phyloP scores from a whole-genome alignment of 2,888 invertebrate genomes.

The Epinotia bilunana region DNA sequence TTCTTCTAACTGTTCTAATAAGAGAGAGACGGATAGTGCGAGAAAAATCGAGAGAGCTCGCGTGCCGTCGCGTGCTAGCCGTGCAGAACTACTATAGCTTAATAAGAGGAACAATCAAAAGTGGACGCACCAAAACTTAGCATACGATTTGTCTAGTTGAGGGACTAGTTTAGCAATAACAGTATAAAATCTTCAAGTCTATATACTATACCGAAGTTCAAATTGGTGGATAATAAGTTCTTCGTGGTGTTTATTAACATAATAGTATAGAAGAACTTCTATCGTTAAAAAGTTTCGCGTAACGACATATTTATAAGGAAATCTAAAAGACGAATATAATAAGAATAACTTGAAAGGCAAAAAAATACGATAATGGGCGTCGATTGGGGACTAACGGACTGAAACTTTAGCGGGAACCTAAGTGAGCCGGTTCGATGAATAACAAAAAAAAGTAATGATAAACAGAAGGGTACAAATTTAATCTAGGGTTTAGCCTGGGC shows the following conservation, averaged over 20 bases:
- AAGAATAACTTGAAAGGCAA: constrained; percentile 9
- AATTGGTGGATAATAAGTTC: not conserved
- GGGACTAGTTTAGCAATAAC: no score
- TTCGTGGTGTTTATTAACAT: not conserved
- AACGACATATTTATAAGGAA: constrained; percentile 14
- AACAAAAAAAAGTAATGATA: constrained; percentile 67
- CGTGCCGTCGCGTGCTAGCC: no score
- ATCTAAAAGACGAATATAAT: constrained; percentile 18
- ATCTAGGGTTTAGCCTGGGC: constrained; percentile 68
- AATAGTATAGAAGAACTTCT: constrained; percentile 9
- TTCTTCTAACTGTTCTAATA: no score
- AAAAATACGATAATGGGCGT: constrained; percentile 29
- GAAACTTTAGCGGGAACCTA: constrained; percentile 31
- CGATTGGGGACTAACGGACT: constrained; percentile 32
- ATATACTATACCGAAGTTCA: not conserved
- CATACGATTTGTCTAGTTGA: not conserved
- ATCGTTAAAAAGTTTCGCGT: constrained; percentile 28
- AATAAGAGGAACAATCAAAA: constrained; percentile 18
- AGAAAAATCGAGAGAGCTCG: no score
- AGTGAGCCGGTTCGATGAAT: constrained; percentile 56
- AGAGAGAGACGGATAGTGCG: no score
- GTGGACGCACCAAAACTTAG: not conserved
- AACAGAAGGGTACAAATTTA: constrained; percentile 74
- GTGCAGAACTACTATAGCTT: no score
- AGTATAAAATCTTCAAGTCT: not conserved